These are phyloP conservation scores for Rhodeus uyekii DNA, from an alignment of 2,797 vertebrate species.

Conservation along the genomic window DNA sequence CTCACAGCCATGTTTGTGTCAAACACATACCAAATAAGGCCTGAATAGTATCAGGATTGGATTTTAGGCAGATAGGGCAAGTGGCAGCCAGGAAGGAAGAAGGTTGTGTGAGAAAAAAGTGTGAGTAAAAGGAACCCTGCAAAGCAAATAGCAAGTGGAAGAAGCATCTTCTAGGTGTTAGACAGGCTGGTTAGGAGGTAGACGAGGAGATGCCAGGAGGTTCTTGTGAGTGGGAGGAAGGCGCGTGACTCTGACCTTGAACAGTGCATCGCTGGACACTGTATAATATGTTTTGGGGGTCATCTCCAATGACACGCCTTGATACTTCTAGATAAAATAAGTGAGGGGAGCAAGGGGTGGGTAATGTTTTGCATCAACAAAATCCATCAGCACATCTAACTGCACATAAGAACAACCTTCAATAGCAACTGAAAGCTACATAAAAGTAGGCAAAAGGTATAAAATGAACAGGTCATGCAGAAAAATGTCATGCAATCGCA, in stretches of 20 bases:
- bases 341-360: conserved; percentile 65
- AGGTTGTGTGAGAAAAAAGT: conserved; percentile 34
- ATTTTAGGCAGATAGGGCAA: conserved; percentile 42
- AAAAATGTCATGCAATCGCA: background rate
- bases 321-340: conserved; percentile 86
- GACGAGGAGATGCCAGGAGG: conserved; percentile 58
- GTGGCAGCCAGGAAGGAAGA: conserved; percentile 44
- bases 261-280: conserved; percentile 84
- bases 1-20: background rate
- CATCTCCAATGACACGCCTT: conserved; percentile 86
- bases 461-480: conserved; percentile 15
- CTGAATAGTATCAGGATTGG: background rate
- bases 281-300: conserved; percentile 85
- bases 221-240: conserved; percentile 69
- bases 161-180: conserved; percentile 35
- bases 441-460: background rate
- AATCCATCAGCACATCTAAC: conserved; percentile 34
- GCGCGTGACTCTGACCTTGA: conserved; percentile 83
- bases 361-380: conserved; percentile 54
- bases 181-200: conserved; percentile 37
- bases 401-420: conserved; percentile 27
- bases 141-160: background rate
- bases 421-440: conserved; percentile 12
- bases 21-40: background rate
- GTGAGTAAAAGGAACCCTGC: conserved; percentile 25